Evolutionary conservation across 2,888 invertebrate genomes (phyloP).

Genomic region (Caenorhabditis sp.): DNA sequence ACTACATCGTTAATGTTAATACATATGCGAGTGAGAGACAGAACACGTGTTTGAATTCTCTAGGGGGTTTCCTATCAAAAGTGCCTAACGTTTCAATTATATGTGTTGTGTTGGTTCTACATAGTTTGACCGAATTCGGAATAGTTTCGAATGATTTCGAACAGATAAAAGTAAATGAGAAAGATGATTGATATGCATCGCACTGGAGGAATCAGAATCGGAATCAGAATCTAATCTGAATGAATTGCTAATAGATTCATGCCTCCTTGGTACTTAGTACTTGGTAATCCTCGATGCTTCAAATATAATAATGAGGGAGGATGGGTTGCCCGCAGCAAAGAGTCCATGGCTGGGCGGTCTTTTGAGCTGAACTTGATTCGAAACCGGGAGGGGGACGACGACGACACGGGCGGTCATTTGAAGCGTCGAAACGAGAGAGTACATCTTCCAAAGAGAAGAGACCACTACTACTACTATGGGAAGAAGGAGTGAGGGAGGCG

Average conservation of each 20-base stretch:
- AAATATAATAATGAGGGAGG: slow-evolving; percentile 46
- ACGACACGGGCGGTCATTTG: slow-evolving; percentile 31
- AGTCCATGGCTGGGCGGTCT: slow-evolving; percentile 32
- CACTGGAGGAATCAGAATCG: too few relatives aligned
- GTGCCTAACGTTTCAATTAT: not conserved
- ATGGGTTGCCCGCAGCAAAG: slow-evolving; percentile 15
- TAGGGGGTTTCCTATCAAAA: too few relatives aligned
- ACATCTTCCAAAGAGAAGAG: slow-evolving; percentile 48
- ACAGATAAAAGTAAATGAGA: slow-evolving; percentile 10
- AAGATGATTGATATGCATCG: slow-evolving; percentile 27
- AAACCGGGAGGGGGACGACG: slow-evolving; percentile 39
- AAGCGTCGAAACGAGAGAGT: slow-evolving; percentile 37
- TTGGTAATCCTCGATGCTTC: slow-evolving; percentile 36
- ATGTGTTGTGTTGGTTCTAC: too few relatives aligned
- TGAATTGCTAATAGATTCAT: slow-evolving; percentile 12
- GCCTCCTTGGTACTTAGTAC: slow-evolving; percentile 9
- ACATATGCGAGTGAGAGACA: too few relatives aligned
- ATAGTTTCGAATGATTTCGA: not conserved
- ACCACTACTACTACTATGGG: slow-evolving; percentile 50
- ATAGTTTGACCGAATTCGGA: not conserved
- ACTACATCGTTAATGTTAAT: not conserved
- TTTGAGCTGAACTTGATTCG: slow-evolving; percentile 64
- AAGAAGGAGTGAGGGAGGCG: slow-evolving; percentile 42
- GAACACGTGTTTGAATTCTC: not conserved
- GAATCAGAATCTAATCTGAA: slow-evolving; percentile 15